Base-by-base conservation (phyloP, 1,140 invertebrate genomes). In the Ephestia elutella region DNA sequence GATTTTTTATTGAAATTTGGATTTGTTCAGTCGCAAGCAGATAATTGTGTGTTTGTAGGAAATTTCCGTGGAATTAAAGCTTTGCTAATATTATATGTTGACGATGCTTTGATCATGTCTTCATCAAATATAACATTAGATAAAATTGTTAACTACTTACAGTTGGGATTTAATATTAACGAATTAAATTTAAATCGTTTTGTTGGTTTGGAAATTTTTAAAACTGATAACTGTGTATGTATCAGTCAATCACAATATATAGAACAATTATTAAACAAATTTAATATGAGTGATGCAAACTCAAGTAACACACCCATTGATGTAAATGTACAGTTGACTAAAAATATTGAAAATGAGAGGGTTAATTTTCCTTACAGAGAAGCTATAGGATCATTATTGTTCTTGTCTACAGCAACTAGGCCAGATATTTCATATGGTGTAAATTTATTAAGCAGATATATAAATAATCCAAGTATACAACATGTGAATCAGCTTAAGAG, bases 381-480 rank as follows among this genome's bases (percentile, higher is more conserved):
- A 70, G 65, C 74, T n/a, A 68, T 89, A 49, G 84, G 83, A 21
- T 63, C 59, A 19, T 68, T 90, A n/a, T 62, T 89, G 55, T 90
- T 84, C 77, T 63, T 89, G 9, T 57, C 68, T 10, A 60, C 64
- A 25, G 63, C 58, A 10, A 81, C 87, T 7, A 63, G 89, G 44
- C 88, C 62, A 44, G 61, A 68, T 48, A 64, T 68, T 30, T 30
- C 62, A 17, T 66, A 54, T 68, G 32, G 28, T 25, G 64, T 66
- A 1, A 68, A 66, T 61, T 9, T 68, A 5, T 54, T 68, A 44
- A 66, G 66, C 25, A 82, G 56, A 82, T 89, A 72, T 72, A 82
- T 55, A 55, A 81, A 50, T 82, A 70, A 71, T 54, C 78, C 68
- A 19, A 63, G 63, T 54, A 55, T 56, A 63, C 30, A 63, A 28